A percentile compares a stretch with the other conserved stretches of the same genome.
Conservation (phyloP, 2,113 vertebrate species). For the Gymnorhina tibicen region DNA sequence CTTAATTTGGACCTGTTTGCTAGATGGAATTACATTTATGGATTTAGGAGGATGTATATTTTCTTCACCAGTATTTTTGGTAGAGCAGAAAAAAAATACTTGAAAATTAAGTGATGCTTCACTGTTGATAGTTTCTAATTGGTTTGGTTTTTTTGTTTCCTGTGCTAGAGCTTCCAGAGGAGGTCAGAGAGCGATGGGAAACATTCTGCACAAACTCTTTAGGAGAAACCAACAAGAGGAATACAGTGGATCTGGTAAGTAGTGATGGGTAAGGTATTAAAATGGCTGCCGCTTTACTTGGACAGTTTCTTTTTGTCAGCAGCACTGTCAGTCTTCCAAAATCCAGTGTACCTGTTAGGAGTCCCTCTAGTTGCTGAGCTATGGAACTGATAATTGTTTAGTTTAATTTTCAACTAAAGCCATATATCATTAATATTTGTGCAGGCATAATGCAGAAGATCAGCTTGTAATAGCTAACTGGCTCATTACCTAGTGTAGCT, state of each 20-base stretch:
- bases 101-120: not conserved
- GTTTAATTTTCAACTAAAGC: not conserved
- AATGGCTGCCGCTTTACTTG: not conserved
- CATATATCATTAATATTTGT: not conserved
- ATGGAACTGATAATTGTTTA: not conserved
- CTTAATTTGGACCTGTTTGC: not conserved
- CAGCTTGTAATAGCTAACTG: not conserved
- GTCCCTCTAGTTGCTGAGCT: not conserved
- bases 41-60: not conserved
- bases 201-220: conserved; percentile 89
- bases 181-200: conserved; percentile 91
- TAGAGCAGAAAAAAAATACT: not conserved
- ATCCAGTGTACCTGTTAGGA: not conserved
- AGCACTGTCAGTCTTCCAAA: not conserved
- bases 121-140: not conserved
- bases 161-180: conserved; percentile 84
- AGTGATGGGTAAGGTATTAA: not conserved
- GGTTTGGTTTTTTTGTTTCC: not conserved
- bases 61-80: not conserved
- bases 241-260: conserved; percentile 97
- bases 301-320: not conserved
- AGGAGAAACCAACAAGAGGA: conserved; percentile 97
- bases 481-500: not conserved
- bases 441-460: not conserved
- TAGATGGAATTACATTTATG: not conserved